Evolutionary conservation across 2,888 invertebrate species (phyloP).

Genomic region (Uloborus plumipes): DNA sequence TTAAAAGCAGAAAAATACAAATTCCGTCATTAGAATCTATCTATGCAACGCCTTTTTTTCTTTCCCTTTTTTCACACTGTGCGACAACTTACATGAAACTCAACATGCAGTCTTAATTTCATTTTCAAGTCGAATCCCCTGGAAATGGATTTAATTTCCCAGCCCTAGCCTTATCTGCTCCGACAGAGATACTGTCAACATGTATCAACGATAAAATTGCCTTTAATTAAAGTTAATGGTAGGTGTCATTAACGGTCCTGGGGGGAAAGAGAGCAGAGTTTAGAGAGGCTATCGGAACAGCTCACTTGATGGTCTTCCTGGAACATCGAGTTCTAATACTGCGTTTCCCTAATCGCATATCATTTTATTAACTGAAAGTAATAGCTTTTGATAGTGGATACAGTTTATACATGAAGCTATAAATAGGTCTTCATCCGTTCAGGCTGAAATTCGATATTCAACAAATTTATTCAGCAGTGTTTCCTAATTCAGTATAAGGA

Average conservation of each 20-base stretch:
- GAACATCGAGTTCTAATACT: too few species aligned
- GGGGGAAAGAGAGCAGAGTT: not conserved
- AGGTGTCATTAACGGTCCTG: slow-evolving; percentile 28
- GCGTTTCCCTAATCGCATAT: too few species aligned
- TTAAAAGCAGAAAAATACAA: slow-evolving; percentile 7
- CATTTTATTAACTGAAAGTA: too few species aligned
- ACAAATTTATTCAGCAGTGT: too few species aligned
- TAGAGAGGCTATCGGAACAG: too few species aligned
- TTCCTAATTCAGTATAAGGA: too few species aligned
- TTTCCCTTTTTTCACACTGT: not conserved
- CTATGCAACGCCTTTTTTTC: not conserved
- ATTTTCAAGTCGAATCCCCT: slow-evolving; percentile 1
- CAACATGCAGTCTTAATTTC: slow-evolving; percentile 14
- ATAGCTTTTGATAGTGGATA: too few species aligned
- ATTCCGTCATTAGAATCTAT: slow-evolving; percentile 12
- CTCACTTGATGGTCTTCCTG: too few species aligned
- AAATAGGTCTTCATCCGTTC: too few species aligned
- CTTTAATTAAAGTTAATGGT: slow-evolving; percentile 53
- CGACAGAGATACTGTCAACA: slow-evolving; percentile 33
- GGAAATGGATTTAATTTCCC: slow-evolving; percentile 39
- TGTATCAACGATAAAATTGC: slow-evolving; percentile 51
- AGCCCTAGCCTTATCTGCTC: slow-evolving; percentile 11
- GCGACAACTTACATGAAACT: not conserved
- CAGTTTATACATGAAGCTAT: too few species aligned
- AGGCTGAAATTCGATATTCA: too few species aligned